Evolutionary conservation across 2,113 vertebrate species (phyloP), one percentile per base, ranked within the genome.

Genomic region (Etheostoma spectabile): DNA sequence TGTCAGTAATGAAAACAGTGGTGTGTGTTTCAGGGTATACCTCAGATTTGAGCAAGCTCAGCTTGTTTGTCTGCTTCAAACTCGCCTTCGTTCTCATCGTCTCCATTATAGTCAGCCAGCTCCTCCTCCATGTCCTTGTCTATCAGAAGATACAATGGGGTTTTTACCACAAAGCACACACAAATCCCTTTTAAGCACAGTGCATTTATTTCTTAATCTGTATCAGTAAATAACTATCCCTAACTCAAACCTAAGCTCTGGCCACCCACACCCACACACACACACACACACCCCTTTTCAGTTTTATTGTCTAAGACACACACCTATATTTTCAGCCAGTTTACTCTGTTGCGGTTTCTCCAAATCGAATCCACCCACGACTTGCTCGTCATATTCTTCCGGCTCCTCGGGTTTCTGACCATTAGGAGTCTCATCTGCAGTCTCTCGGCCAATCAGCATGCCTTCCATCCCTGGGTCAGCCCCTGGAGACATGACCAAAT

Each of bases 21-120:
- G 52, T 30, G 65, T 66, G 67, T 49, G 24, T 51, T 42, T 81
- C 12, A 52, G 21, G 33, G 27, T 19, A 30, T 87, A 94, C 92
- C 93, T 94, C 79, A 95, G 60, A 75, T 88, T 42, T 89, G 95
- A 27, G 93, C 91, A 5, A 99, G 97, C 30, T 93, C 96, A 8
- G 94, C 96, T 92, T 98, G 96, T 92, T 98, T 99, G 84, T 99
- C 97, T 0, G 92, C 96, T 91, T 99, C 97, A 59, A 96, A 96
- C 80, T 98, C 97, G 0, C 96, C 97, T 85, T 97, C 96, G 14
- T 99, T 99, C 30, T 95, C 95, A 21, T 96, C 94, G 46, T 99
- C 96, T 27, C 96, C 93, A 30, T 95, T 96, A 73, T 99, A 98
- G 78, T 97, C 95, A 0, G 92, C 88, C 38, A 93, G 64, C 76